A percentile compares a stretch with the other conserved stretches of the same genome.
These are phyloP conservation scores for Xanthostigma xanthostigma DNA, from an alignment of 2,888 invertebrate species.

Conservation along the genomic window DNA sequence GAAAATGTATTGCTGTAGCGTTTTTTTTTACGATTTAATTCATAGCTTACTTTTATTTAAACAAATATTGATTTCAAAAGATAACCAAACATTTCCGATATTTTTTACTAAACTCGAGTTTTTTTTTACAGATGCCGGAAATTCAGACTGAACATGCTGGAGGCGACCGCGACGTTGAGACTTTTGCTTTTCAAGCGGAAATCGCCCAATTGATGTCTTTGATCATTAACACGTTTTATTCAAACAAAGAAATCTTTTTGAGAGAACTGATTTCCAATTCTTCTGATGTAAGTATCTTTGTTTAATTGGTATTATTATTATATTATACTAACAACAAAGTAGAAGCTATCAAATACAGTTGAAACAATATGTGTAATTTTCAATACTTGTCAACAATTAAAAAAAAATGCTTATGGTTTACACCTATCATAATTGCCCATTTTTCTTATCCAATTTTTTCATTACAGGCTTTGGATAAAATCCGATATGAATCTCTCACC, in stretches of 20 bases:
- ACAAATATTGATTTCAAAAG: too few relatives aligned
- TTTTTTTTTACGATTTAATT: too few relatives aligned
- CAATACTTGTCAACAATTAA: too few relatives aligned
- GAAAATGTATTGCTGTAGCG: too few relatives aligned
- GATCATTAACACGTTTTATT: slow-evolving; percentile 98
- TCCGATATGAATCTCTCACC: slow-evolving; percentile 88
- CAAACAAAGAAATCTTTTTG: slow-evolving; percentile 94
- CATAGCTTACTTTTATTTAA: too few relatives aligned
- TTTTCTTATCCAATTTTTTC: not conserved
- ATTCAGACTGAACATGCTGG: slow-evolving; percentile 28
- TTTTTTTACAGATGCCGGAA: slow-evolving; percentile 48
- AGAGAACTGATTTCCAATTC: slow-evolving; percentile 94
- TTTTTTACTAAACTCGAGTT: slow-evolving; percentile 7
- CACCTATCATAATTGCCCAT: too few relatives aligned
- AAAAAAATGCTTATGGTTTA: too few relatives aligned
- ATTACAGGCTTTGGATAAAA: slow-evolving; percentile 51
- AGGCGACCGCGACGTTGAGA: slow-evolving; percentile 62
- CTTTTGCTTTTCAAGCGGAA: slow-evolving; percentile 96
- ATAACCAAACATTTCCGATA: too few relatives aligned
- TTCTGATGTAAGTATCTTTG: slow-evolving; percentile 51
- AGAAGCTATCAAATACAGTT: not conserved
- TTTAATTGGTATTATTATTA: not conserved
- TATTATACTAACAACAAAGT: not conserved
- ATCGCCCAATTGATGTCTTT: slow-evolving; percentile 94
- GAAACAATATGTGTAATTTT: not conserved